These are phyloP conservation scores for Noctua janthe DNA, from an alignment of 2,888 invertebrate genomes.

Conservation along the genomic window DNA sequence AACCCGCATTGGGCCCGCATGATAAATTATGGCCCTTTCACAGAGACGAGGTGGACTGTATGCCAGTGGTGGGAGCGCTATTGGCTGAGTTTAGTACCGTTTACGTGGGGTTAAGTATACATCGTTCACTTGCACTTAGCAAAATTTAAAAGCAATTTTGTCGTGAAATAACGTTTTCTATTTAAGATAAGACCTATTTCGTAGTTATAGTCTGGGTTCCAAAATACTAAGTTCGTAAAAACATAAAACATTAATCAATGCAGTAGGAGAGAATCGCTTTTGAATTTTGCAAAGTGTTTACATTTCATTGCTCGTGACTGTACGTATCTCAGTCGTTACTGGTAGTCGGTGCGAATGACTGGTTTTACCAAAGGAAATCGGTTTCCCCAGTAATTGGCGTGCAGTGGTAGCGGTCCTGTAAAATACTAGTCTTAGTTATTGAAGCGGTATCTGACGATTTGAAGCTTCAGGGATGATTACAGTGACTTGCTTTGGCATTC, in stretches of 20 bases:
- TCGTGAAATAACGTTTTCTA: neutral
- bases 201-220: neutral
- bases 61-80: neutral
- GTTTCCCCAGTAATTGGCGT: constrained; percentile 7
- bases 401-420: neutral
- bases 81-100: neutral
- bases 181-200: neutral
- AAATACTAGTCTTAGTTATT: constrained; percentile 24
- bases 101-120: neutral
- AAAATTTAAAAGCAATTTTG: neutral
- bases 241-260: neutral
- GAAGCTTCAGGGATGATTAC: neutral
- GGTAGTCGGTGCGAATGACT: constrained; percentile 10
- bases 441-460: neutral
- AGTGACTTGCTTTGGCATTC: neutral
- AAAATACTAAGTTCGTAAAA: neutral
- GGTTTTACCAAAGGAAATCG: constrained; percentile 6
- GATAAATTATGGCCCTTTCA: neutral
- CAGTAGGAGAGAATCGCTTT: neutral
- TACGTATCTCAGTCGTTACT: constrained; percentile 2
- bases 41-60: neutral
- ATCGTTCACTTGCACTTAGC: neutral
- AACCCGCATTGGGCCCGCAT: neutral
- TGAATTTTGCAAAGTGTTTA: neutral
- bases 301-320: neutral